phyloP scores from a whole-genome alignment of 2,888 invertebrate genomes.

The Leptinotarsa juncta region DNA sequence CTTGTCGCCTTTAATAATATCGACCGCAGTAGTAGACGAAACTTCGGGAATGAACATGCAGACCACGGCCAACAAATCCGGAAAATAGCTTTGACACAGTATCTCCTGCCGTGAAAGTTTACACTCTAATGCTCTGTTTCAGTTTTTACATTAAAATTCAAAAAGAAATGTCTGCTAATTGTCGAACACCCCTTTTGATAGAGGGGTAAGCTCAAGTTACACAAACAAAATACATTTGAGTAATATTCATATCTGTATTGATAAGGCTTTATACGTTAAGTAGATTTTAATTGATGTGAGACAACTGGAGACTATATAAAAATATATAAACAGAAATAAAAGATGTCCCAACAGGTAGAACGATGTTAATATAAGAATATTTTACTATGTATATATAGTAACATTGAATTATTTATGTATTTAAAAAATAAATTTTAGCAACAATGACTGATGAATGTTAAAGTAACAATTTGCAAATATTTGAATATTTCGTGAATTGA shows the following conservation, averaged over 20 bases:
- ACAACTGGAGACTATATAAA: background rate
- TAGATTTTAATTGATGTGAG: conserved; percentile 5
- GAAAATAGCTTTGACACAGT: too few relatives aligned
- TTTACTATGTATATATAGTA: conserved; percentile 34
- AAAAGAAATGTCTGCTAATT: too few relatives aligned
- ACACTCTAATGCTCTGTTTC: too few relatives aligned
- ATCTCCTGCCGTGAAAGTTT: too few relatives aligned
- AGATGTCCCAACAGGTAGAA: conserved; percentile 3
- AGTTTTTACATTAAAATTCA: too few relatives aligned
- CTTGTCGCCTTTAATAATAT: too few relatives aligned
- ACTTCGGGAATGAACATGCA: too few relatives aligned
- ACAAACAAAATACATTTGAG: background rate
- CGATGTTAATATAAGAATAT: conserved; percentile 24
- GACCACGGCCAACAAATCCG: too few relatives aligned
- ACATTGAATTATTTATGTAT: conserved; percentile 41
- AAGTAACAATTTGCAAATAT: conserved; percentile 53
- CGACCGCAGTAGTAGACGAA: too few relatives aligned
- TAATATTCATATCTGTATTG: conserved; percentile 15
- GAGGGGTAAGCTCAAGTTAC: background rate
- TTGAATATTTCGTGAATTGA: conserved; percentile 57
- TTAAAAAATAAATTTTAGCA: conserved; percentile 37
- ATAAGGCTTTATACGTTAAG: conserved; percentile 13
- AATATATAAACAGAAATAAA: background rate
- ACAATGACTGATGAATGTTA: conserved; percentile 59
- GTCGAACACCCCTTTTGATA: too few relatives aligned